Percentiles rank a stretch among this genome's conserved stretches.
phyloP scores from a whole-genome alignment of 64 coral and sea anemone species.

The Pocillopora damicornis region DNA sequence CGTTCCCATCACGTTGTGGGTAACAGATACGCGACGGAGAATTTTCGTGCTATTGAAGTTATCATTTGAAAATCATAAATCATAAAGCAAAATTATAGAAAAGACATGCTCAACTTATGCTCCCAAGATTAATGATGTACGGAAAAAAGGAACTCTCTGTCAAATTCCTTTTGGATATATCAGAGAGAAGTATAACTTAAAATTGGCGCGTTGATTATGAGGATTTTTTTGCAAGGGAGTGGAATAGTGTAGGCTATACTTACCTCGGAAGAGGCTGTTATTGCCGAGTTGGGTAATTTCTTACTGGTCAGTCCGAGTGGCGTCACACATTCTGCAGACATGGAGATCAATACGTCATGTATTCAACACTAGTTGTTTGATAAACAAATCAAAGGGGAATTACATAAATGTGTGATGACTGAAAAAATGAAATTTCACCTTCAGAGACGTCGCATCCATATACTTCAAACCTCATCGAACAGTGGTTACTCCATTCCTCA shows the following conservation, averaged over 20 bases:
- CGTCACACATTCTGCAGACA: neutral
- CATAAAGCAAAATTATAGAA: too few relatives aligned
- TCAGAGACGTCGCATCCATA: neutral
- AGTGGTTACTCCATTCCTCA: neutral
- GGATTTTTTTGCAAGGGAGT: neutral
- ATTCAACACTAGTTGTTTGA: too few relatives aligned
- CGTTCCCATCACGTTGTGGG: too few relatives aligned
- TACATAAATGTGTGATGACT: neutral
- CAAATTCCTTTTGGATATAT: neutral
- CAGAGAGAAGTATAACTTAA: neutral
- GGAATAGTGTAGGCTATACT: neutral
- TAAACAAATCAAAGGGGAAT: too few relatives aligned
- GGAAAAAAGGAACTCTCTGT: too few relatives aligned
- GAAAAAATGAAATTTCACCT: neutral
- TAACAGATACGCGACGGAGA: too few relatives aligned
- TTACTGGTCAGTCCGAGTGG: neutral
- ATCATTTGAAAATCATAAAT: too few relatives aligned
- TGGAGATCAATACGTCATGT: neutral
- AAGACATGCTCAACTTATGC: too few relatives aligned
- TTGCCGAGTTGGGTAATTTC: neutral
- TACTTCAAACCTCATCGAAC: neutral
- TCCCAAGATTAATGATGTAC: too few relatives aligned
- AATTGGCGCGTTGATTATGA: neutral
- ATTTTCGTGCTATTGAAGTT: too few relatives aligned
- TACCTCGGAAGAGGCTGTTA: neutral